Conservation (phyloP, 2,888 invertebrate genomes). For the Ditula angustiorana region DNA sequence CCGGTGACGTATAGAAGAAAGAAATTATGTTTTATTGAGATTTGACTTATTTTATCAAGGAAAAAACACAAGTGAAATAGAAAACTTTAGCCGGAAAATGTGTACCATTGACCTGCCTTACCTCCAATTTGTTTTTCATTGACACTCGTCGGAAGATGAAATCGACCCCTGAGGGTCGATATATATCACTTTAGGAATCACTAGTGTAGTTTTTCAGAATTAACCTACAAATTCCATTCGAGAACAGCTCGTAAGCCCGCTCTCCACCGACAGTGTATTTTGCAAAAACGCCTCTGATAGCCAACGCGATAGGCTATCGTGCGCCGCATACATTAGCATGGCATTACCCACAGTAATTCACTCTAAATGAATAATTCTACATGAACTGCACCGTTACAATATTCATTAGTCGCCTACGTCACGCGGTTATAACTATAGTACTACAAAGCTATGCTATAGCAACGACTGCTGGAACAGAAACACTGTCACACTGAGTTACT, state of each 20-base stretch:
- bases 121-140: no score
- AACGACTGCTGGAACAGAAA: no score
- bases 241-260: conserved; percentile 13
- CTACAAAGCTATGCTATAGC: not conserved
- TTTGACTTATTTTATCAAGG: no score
- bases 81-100: no score
- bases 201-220: not conserved
- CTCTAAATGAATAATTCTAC: conserved; percentile 58
- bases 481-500: no score
- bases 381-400: conserved; percentile 44
- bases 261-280: conserved; percentile 40
- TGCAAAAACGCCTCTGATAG: conserved; percentile 48
- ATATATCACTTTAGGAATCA: not conserved
- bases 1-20: no score
- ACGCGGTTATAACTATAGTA: conserved; percentile 18
- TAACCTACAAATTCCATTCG: not conserved
- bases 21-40: no score
- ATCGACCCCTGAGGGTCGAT: not conserved
- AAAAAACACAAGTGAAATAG: no score
- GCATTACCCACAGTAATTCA: conserved; percentile 55
- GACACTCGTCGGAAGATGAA: no score
- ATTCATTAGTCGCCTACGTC: conserved; percentile 44
- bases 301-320: conserved; percentile 54
- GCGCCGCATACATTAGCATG: conserved; percentile 55
- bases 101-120: no score